Evolutionary conservation across 2,113 vertebrate genomes (phyloP).

Genomic region (Girardinichthys multiradiatus): DNA sequence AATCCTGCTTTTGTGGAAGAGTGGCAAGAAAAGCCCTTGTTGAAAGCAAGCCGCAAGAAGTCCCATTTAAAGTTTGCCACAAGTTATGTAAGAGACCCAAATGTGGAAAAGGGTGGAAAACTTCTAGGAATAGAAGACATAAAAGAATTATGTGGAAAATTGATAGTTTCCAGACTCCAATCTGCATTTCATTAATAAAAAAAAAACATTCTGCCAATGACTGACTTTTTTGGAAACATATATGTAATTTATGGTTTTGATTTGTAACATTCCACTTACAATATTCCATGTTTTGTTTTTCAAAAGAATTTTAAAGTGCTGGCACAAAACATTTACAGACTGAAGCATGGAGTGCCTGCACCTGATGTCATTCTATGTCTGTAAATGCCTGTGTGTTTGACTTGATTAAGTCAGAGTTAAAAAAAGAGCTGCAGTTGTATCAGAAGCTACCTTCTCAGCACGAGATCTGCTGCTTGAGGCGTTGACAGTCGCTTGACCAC

Average conservation of each 20-base stretch:
- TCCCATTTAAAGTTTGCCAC: not conserved
- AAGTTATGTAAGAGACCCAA: not conserved
- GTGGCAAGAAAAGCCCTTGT: not conserved
- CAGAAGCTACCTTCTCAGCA: conserved; percentile 26
- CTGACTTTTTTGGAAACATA: not conserved
- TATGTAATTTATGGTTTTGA: not conserved
- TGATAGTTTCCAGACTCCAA: not conserved
- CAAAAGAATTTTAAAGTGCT: no score
- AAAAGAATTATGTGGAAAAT: no score
- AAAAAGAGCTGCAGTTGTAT: conserved; percentile 6
- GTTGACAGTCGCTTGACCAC: not conserved
- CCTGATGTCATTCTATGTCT: conserved; percentile 26
- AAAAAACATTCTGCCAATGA: not conserved
- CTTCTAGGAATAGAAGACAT: not conserved
- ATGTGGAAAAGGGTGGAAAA: not conserved
- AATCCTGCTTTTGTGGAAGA: not conserved
- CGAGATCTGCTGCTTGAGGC: conserved; percentile 24
- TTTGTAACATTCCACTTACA: not conserved
- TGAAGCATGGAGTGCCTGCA: conserved; percentile 19
- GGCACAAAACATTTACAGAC: conserved; percentile 14
- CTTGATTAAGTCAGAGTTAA: conserved; percentile 19
- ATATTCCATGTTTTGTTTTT: not conserved
- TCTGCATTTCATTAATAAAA: not conserved
- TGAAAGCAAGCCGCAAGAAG: not conserved
- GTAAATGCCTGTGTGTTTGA: not conserved